Evolutionary conservation across 2,797 vertebrate genomes (phyloP), one percentile per base, ranked within the genome.

Genomic region (Periparus ater): DNA sequence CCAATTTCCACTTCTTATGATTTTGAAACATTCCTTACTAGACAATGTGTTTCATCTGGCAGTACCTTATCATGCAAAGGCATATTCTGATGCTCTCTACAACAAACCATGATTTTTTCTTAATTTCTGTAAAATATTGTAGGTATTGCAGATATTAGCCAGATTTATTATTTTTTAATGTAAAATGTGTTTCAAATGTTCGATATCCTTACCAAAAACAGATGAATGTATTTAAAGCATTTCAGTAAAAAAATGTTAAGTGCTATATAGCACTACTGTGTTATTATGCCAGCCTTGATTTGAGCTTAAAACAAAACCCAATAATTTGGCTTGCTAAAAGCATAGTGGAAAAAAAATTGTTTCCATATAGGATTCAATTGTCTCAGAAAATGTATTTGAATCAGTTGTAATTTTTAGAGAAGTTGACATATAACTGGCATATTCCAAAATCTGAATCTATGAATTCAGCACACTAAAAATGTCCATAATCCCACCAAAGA

Each of bases 241-340:
- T 83, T 36, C 15, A 40, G 2, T n/a, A 19, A 63, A 83, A 87
- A 55, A 65, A 19, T 18, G 4, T 22, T 60, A 53, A 63, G 67
- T 36, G 7, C 5, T 77, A 12, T 11, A n/a, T 15, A 73, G 2
- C 21, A 10, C 3, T 42, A 8, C 14, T 1, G 0, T 60, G 16
- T 32, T 71, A 17, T 27, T 55, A 19, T 45, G 50, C 1, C 6
- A 42, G 26, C 4, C 26, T 84, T 65, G 11, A 61, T 54, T 34
- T 51, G 20, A 84, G 4, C 7, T 87, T 65, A 72, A 81, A 93
- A 45, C 4, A 84, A 81, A 87, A 20, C 3, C 1, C 27, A 72
- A n/a, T 7, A 47, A 38, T 48, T 45, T 75, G 7, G 1, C 2
- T 66, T 83, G 2, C 9, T 55, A 19, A 21, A 44, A 42, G 23